Conservation (phyloP, 30 jellyfish, hydroid and myxozoan genomes). For the Phacellophora camtschatica region DNA sequence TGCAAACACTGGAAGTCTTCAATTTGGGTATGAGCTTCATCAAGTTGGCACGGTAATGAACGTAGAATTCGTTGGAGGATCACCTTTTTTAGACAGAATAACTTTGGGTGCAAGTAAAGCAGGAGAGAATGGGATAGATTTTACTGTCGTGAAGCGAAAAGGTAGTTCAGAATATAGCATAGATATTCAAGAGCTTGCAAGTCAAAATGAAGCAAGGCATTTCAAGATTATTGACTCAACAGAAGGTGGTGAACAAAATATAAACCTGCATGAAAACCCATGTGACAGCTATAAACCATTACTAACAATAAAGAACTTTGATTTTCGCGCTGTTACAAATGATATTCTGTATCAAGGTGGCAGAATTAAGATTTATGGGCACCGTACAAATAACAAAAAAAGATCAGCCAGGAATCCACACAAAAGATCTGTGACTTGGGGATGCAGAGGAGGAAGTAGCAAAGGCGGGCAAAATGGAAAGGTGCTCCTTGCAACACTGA, state of each 20-base stretch:
- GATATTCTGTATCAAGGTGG: constrained; percentile 15
- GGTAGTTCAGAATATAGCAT: neutral
- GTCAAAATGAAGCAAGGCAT: neutral
- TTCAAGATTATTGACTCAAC: constrained; percentile 21
- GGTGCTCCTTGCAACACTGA: constrained; percentile 4
- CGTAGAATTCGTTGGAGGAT: constrained; percentile 1
- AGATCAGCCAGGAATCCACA: neutral
- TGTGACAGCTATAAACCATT: neutral
- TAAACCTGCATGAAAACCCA: neutral
- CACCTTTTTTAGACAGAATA: neutral
- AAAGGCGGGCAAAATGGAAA: constrained; percentile 29
- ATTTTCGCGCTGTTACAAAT: neutral
- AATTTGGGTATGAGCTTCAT: neutral
- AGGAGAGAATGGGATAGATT: constrained; percentile 7
- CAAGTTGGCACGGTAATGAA: constrained; percentile 19
- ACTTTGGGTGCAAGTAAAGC: neutral
- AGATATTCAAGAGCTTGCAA: neutral
- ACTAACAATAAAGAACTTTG: neutral
- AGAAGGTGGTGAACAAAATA: neutral
- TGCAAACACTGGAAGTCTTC: constrained; percentile 7
- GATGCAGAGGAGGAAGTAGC: constrained; percentile 1
- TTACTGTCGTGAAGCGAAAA: neutral
- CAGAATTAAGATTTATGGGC: constrained; percentile 2
- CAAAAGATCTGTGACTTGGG: neutral
- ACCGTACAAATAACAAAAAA: neutral